Evolutionary conservation across 1,140 invertebrate genomes (phyloP).

Genomic region (Atta cephalotes): DNA sequence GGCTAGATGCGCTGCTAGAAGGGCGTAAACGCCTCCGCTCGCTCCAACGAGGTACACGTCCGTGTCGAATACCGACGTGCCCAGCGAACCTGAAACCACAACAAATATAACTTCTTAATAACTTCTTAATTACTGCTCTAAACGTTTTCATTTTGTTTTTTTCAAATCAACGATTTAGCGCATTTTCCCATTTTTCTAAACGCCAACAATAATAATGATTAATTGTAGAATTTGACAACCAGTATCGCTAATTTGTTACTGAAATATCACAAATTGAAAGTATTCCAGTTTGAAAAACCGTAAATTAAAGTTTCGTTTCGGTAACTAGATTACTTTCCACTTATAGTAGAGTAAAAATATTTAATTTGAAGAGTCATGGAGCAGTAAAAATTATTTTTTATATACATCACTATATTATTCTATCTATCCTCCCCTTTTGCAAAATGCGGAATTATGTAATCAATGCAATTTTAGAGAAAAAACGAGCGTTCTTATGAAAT

Average conservation of each 20-base stretch:
- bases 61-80: slow-evolving; percentile 97
- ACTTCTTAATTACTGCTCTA: neutral
- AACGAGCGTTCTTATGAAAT: neutral
- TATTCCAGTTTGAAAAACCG: neutral
- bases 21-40: slow-evolving; percentile 97
- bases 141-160: slow-evolving; percentile 2
- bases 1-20: slow-evolving; percentile 97
- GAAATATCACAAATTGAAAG: slow-evolving; percentile 5
- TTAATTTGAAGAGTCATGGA: neutral
- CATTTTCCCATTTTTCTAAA: neutral
- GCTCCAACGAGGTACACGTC: slow-evolving; percentile 97
- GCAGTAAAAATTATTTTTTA: neutral
- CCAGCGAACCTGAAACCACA: slow-evolving; percentile 90
- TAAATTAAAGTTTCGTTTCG: slow-evolving; percentile 8
- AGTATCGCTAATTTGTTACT: neutral
- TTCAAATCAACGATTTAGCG: neutral
- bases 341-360: neutral
- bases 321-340: neutral
- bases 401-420: neutral
- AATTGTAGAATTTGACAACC: slow-evolving; percentile 3
- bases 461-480: slow-evolving; percentile 42
- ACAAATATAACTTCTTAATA: slow-evolving; percentile 32
- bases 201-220: slow-evolving; percentile 9
- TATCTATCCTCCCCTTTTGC: neutral
- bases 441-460: slow-evolving; percentile 25